These are phyloP conservation scores for Petromus typicus DNA, from an alignment of 2,113 vertebrate species.

Conservation along the genomic window DNA sequence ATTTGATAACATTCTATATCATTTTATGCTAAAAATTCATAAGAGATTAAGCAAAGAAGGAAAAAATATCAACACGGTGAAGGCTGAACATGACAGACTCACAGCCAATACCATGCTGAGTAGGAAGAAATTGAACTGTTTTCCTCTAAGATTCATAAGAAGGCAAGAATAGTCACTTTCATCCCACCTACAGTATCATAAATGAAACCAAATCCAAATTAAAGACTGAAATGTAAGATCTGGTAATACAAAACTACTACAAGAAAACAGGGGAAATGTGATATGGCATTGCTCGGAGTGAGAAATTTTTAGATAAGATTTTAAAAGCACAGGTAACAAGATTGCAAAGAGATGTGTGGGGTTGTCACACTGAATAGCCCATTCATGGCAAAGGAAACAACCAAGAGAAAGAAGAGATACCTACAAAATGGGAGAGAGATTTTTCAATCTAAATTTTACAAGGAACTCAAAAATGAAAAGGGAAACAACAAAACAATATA, in stretches of 20 bases:
- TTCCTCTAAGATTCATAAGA: neutral
- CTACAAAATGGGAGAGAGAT: too few species aligned
- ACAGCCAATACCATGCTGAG: neutral
- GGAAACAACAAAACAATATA: neutral
- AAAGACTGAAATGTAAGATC: neutral
- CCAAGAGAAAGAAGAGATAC: too few species aligned
- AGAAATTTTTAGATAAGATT: neutral
- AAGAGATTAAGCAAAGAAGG: neutral
- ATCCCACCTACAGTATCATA: too few species aligned
- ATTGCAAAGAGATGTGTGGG: neutral
- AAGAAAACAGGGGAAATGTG: neutral
- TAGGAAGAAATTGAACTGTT: neutral
- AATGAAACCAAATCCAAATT: neutral
- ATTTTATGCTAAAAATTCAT: neutral
- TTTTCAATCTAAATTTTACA: neutral
- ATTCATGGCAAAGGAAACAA: neutral
- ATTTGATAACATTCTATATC: too few species aligned
- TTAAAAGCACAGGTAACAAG: neutral
- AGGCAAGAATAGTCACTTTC: neutral
- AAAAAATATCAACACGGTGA: neutral
- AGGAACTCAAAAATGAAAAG: neutral
- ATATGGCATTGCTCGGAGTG: neutral
- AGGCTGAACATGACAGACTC: too few species aligned
- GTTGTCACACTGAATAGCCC: neutral
- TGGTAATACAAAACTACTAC: neutral